phyloP scores from a whole-genome alignment of 2,797 vertebrate species.

The Botia kubotai region DNA sequence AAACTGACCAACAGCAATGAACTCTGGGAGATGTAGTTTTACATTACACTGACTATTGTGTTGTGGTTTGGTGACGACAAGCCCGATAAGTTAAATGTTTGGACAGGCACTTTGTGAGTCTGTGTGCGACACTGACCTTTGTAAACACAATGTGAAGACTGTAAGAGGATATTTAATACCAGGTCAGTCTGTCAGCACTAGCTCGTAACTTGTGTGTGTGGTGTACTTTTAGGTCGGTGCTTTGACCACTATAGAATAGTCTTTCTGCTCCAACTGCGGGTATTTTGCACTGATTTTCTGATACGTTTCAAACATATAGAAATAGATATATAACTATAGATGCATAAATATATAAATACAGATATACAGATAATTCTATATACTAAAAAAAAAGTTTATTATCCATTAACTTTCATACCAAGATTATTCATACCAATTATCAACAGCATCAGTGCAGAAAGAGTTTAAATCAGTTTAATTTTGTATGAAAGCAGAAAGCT shows the following conservation, averaged over 20 bases:
- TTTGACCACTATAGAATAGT: not conserved
- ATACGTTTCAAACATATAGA: not conserved
- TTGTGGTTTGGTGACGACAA: not conserved
- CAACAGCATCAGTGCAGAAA: no score
- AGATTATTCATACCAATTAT: no score
- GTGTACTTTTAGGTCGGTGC: not conserved
- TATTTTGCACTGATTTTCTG: not conserved
- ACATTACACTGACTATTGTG: not conserved
- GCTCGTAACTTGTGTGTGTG: constrained; percentile 40
- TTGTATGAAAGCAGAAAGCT: no score
- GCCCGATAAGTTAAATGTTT: constrained; percentile 30
- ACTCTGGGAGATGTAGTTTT: constrained; percentile 36
- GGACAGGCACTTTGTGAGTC: constrained; percentile 28
- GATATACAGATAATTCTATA: no score
- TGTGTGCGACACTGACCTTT: constrained; percentile 1
- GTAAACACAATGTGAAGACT: constrained; percentile 42
- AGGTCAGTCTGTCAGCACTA: constrained; percentile 61
- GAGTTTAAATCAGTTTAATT: no score
- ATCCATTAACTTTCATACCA: no score
- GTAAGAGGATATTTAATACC: constrained; percentile 40
- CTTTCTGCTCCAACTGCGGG: not conserved
- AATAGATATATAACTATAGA: no score
- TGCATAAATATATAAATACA: no score
- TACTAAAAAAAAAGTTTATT: no score
- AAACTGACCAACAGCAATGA: constrained; percentile 5